Conservation (phyloP, 2,113 vertebrate genomes). For the Semnornis frantzii region DNA sequence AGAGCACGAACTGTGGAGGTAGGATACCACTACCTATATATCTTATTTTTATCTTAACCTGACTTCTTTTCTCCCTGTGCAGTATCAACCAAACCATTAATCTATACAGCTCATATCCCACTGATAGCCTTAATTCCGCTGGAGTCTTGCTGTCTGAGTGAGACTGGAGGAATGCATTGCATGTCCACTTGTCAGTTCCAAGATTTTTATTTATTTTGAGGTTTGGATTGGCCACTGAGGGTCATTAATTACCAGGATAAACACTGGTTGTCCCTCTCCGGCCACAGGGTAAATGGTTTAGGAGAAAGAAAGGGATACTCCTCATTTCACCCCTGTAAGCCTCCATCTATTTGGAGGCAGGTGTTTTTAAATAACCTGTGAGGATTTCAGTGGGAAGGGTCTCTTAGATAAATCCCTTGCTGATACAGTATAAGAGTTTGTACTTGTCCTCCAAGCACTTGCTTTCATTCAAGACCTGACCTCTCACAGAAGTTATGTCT, state of each 20-base stretch:
- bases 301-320: conserved; percentile 1
- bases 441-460: conserved; percentile 5
- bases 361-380: conserved; percentile 16
- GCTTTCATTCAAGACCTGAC: neutral
- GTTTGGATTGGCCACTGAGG: neutral
- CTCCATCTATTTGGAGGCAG: conserved; percentile 21
- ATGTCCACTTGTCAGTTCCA: conserved; percentile 45
- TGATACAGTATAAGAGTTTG: neutral
- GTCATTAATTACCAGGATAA: conserved; percentile 39
- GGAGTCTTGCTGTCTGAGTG: conserved; percentile 66
- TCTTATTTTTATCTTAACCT: conserved; percentile 67
- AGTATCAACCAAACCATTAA: conserved; percentile 66
- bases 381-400: neutral
- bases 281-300: neutral
- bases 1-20: conserved; percentile 90
- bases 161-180: conserved; percentile 13
- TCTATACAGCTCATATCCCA: conserved; percentile 50
- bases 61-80: conserved; percentile 46
- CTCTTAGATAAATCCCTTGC: neutral
- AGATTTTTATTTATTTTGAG: conserved; percentile 44
- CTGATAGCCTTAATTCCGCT: conserved; percentile 67
- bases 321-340: neutral
- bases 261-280: neutral
- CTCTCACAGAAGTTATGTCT: neutral
- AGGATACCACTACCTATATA: conserved; percentile 68